Conservation (phyloP, 2,888 invertebrate species). For the Brenthis daphne region DNA sequence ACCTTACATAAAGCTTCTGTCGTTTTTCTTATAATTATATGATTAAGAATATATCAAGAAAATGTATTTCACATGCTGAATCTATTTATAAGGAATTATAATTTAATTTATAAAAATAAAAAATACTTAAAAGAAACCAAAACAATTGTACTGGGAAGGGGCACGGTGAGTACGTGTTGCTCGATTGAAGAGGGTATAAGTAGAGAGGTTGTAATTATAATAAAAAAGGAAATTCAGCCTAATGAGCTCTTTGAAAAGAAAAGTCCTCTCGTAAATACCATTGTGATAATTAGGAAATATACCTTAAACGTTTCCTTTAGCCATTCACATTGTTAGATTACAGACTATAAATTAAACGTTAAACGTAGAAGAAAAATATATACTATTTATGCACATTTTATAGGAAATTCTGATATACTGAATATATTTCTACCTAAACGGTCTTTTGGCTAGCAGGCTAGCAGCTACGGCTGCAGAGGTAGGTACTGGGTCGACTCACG, state of each 20-base stretch:
- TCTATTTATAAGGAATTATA: background rate
- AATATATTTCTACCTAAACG: too few species aligned
- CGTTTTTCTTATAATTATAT: too few species aligned
- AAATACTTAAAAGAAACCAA: background rate
- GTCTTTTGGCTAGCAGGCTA: too few species aligned
- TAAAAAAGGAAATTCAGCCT: slow-evolving; percentile 14
- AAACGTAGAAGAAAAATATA: background rate
- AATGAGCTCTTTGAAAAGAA: slow-evolving; percentile 20
- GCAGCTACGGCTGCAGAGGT: too few species aligned
- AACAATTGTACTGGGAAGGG: background rate
- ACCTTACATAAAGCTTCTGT: too few species aligned
- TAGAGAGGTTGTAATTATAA: slow-evolving; percentile 9
- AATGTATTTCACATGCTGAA: too few species aligned
- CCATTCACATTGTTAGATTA: slow-evolving; percentile 3
- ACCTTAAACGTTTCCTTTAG: slow-evolving; percentile 6
- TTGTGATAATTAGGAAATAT: slow-evolving; percentile 15
- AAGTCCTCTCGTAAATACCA: slow-evolving; percentile 18
- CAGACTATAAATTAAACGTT: background rate
- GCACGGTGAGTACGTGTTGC: slow-evolving; percentile 5
- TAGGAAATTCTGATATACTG: too few species aligned
- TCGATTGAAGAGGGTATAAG: slow-evolving; percentile 16
- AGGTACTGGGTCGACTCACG: too few species aligned
- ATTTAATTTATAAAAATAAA: background rate
- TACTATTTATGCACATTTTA: too few species aligned
- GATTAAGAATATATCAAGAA: too few species aligned